phyloP scores from a whole-genome alignment of 1,140 invertebrate genomes.

The Akabosia matsudoensis region DNA sequence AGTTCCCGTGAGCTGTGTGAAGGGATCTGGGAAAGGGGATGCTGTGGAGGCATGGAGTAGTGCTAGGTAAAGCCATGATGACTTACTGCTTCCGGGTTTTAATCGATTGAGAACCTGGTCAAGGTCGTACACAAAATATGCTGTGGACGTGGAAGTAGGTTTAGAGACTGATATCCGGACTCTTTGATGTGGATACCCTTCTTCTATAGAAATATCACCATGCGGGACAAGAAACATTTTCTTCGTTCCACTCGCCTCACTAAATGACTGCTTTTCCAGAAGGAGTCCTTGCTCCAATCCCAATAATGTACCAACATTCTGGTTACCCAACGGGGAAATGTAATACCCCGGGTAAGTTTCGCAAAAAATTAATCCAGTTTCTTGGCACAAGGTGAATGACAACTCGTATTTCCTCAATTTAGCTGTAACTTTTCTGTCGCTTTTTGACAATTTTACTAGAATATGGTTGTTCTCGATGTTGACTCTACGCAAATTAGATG shows the following conservation, averaged over 20 bases:
- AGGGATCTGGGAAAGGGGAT: slow-evolving; percentile 35
- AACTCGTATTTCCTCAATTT: neutral
- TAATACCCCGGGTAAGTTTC: neutral
- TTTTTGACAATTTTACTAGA: no score
- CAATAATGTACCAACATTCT: neutral
- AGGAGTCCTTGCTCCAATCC: neutral
- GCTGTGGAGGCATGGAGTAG: slow-evolving; percentile 34
- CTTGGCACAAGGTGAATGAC: neutral
- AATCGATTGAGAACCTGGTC: slow-evolving; percentile 24
- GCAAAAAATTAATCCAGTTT: neutral
- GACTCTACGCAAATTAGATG: neutral
- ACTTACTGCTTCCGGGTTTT: slow-evolving; percentile 26
- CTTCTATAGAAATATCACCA: neutral
- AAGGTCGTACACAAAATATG: slow-evolving; percentile 36
- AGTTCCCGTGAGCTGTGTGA: slow-evolving; percentile 35
- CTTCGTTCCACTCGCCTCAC: neutral
- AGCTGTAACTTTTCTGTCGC: neutral
- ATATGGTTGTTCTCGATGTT: neutral
- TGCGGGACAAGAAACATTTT: slow-evolving; percentile 34
- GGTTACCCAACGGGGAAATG: neutral
- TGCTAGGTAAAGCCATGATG: slow-evolving; percentile 35
- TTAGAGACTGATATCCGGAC: no score
- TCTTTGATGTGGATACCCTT: no score
- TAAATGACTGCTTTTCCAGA: neutral
- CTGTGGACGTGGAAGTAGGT: no score